These are phyloP conservation scores for Pholis gunnellus DNA, from an alignment of 2,113 vertebrate species.

Conservation along the genomic window DNA sequence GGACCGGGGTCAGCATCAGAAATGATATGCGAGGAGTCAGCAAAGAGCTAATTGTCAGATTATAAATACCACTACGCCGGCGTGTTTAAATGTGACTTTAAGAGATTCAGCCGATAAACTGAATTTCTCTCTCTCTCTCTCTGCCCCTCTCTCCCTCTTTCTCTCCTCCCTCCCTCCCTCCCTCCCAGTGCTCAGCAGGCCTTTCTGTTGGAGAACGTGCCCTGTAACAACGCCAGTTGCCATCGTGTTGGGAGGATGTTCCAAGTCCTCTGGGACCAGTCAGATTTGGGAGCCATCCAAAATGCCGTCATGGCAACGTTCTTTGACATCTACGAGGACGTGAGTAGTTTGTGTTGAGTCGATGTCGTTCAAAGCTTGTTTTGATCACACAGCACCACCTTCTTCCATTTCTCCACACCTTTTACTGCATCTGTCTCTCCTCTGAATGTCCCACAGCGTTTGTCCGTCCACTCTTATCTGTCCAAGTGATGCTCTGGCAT, in stretches of 20 bases:
- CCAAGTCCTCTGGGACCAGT: slow-evolving; percentile 92
- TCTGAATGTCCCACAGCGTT: not conserved
- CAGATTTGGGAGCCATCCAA: slow-evolving; percentile 90
- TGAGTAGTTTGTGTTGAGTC: slow-evolving; percentile 82
- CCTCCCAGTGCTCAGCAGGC: slow-evolving; percentile 88
- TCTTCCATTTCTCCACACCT: not conserved
- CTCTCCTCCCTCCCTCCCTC: slow-evolving; percentile 26
- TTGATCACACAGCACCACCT: not conserved
- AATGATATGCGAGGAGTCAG: not conserved
- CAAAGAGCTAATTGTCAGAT: not conserved
- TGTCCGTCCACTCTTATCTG: not conserved
- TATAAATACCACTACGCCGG: rapidly evolving
- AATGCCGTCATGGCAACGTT: slow-evolving; percentile 91
- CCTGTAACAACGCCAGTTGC: slow-evolving; percentile 87
- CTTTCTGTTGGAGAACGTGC: slow-evolving; percentile 94
- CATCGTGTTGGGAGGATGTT: slow-evolving; percentile 87
- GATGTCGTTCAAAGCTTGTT: not conserved
- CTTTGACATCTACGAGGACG: slow-evolving; percentile 99
- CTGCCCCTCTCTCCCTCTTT: not conserved
- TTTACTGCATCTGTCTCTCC: not conserved
- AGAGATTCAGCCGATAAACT: not conserved
- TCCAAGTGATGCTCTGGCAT: not conserved
- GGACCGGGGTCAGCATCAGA: not conserved
- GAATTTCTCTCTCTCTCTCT: slow-evolving; percentile 24
- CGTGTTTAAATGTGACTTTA: not conserved